A percentile compares a stretch with the other conserved stretches of the same genome.
Conservation (phyloP, 2,113 vertebrate species). For the Crotalus tigris region DNA sequence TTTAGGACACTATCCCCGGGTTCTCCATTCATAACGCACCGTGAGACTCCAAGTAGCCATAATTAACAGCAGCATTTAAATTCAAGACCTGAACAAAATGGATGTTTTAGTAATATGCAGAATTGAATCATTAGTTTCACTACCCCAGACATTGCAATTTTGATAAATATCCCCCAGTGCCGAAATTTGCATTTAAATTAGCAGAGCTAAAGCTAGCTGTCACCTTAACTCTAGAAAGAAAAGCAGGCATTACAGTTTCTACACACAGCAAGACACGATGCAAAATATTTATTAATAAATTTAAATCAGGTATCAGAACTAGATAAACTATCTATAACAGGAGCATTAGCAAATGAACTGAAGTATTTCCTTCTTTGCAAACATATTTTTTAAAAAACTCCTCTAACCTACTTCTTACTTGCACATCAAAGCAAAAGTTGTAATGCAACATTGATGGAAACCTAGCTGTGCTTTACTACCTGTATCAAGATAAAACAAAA, state of each 20-base stretch:
- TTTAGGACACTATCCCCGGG: conserved; percentile 9
- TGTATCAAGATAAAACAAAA: conserved; percentile 8
- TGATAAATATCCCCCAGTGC: conserved; percentile 26
- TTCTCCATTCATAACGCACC: conserved; percentile 31
- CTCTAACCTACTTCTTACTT: neutral
- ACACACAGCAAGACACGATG: neutral
- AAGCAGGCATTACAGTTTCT: conserved; percentile 20
- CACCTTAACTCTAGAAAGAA: conserved; percentile 22
- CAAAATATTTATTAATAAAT: neutral
- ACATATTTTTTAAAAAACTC: neutral
- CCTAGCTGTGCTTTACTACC: neutral
- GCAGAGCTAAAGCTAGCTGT: conserved; percentile 42
- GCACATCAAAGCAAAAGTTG: conserved; percentile 21
- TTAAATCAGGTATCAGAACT: neutral
- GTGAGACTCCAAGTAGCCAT: conserved; percentile 28
- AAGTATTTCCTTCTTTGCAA: neutral
- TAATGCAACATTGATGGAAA: conserved; percentile 22
- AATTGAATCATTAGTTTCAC: conserved; percentile 49
- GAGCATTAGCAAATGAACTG: neutral
- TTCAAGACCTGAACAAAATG: conserved; percentile 31
- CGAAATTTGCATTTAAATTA: conserved; percentile 51
- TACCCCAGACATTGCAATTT: conserved; percentile 30
- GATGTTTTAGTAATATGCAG: conserved; percentile 20
- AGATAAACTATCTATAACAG: neutral
- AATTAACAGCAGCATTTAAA: conserved; percentile 46